These are phyloP conservation scores for Sphinx pinastri DNA, from an alignment of 2,888 invertebrate species.

Conservation along the genomic window DNA sequence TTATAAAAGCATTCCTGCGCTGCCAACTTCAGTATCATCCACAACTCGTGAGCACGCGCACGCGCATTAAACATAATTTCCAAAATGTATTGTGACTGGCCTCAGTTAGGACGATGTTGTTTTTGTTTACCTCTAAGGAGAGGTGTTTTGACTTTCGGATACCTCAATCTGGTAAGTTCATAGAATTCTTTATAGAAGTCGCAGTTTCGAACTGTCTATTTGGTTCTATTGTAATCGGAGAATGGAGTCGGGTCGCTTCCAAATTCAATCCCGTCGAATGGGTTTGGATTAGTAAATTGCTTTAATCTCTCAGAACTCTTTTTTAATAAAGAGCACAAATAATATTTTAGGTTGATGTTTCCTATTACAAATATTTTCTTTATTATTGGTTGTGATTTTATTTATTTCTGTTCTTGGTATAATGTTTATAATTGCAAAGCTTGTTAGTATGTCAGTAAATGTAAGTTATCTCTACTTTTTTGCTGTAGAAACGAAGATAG, in stretches of 20 bases:
- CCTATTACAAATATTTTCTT: too few species aligned
- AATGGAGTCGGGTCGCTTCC: background rate
- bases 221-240: background rate
- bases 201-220: background rate
- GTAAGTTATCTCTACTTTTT: too few species aligned
- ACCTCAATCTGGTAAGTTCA: conserved; percentile 64
- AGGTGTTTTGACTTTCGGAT: conserved; percentile 65
- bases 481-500: too few species aligned
- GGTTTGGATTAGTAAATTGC: too few species aligned
- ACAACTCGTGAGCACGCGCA: conserved; percentile 3
- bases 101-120: conserved; percentile 60
- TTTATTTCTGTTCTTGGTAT: too few species aligned
- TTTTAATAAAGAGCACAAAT: too few species aligned
- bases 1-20: conserved; percentile 7
- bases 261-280: background rate
- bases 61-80: background rate
- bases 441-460: too few species aligned
- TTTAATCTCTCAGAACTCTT: too few species aligned
- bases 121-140: conserved; percentile 69
- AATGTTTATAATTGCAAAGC: too few species aligned
- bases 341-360: too few species aligned
- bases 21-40: background rate
- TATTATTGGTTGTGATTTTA: too few species aligned
- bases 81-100: conserved; percentile 70
- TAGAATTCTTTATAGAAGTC: background rate